Percentiles rank a stretch among this genome's conserved stretches.
phyloP scores from a whole-genome alignment of 2,113 vertebrate species.

The Crypturellus undulatus region DNA sequence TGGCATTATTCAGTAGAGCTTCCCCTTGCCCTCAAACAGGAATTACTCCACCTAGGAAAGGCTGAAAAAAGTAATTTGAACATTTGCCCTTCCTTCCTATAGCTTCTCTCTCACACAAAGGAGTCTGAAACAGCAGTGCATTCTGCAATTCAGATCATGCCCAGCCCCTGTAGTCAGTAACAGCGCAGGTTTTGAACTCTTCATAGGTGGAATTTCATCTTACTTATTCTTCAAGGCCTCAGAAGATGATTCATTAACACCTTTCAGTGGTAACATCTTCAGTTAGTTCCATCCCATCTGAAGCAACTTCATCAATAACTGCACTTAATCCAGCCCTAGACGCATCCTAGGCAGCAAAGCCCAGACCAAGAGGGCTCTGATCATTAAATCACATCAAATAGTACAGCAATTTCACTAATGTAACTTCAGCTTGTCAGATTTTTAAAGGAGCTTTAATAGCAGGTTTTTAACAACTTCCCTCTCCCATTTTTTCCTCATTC shows the following conservation, averaged over 20 bases:
- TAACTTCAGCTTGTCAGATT: not conserved
- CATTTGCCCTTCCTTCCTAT: not conserved
- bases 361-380: not conserved
- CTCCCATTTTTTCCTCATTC: not conserved
- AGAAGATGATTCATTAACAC: not conserved
- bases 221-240: not conserved
- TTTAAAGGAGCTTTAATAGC: not conserved
- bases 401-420: not conserved
- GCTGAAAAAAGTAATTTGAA: not conserved
- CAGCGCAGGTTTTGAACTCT: not conserved
- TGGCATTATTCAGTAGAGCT: not conserved
- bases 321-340: not conserved
- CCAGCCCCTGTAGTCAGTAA: not conserved
- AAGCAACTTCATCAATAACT: not conserved
- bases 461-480: not conserved
- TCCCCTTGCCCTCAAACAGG: not conserved
- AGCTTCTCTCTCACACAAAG: fast-evolving
- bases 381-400: not conserved
- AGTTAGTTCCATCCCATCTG: not conserved
- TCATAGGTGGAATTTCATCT: not conserved
- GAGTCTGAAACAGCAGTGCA: not conserved
- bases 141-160: not conserved
- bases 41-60: not conserved
- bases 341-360: not conserved
- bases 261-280: not conserved